Evolutionary conservation across 64 coral and sea anemone genomes (phyloP).

Genomic region (Porites lutea): DNA sequence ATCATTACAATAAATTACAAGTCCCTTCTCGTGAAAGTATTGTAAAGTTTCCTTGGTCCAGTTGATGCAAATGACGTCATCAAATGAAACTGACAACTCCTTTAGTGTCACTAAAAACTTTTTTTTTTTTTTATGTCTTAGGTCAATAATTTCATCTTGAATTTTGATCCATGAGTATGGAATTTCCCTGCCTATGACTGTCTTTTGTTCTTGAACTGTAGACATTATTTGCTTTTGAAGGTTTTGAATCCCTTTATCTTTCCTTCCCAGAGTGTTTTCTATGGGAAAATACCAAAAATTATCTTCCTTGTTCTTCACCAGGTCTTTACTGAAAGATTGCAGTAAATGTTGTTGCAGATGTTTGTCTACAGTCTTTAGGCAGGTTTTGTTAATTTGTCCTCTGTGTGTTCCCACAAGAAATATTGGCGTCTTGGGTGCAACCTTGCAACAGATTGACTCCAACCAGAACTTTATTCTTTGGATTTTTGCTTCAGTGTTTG

Average conservation of each 20-base stretch:
- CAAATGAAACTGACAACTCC: conserved; percentile 23
- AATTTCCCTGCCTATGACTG: background rate
- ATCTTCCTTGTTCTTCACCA: conserved; percentile 56
- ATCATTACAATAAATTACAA: conserved; percentile 48
- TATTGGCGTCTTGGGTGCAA: conserved; percentile 14
- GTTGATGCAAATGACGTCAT: conserved; percentile 9
- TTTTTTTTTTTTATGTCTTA: background rate
- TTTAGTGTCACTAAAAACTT: background rate
- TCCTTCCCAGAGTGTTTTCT: conserved; percentile 41
- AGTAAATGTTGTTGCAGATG: conserved; percentile 36
- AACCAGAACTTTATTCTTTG: conserved; percentile 63
- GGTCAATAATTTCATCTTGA: conserved; percentile 43
- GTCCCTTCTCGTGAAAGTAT: conserved; percentile 80
- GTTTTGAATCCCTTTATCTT: conserved; percentile 45
- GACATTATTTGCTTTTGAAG: conserved; percentile 38
- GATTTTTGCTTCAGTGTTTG: background rate
- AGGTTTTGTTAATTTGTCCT: conserved; percentile 4
- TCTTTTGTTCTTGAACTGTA: conserved; percentile 8
- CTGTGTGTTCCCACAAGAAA: conserved; percentile 73
- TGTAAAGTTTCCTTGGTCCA: conserved; percentile 66
- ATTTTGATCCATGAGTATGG: conserved; percentile 74
- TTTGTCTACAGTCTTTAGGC: background rate
- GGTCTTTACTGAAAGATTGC: conserved; percentile 49
- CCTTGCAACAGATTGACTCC: conserved; percentile 50
- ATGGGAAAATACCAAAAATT: conserved; percentile 40